Base-by-base conservation (phyloP, 2,888 invertebrate genomes). In the Tenthredo notha region DNA sequence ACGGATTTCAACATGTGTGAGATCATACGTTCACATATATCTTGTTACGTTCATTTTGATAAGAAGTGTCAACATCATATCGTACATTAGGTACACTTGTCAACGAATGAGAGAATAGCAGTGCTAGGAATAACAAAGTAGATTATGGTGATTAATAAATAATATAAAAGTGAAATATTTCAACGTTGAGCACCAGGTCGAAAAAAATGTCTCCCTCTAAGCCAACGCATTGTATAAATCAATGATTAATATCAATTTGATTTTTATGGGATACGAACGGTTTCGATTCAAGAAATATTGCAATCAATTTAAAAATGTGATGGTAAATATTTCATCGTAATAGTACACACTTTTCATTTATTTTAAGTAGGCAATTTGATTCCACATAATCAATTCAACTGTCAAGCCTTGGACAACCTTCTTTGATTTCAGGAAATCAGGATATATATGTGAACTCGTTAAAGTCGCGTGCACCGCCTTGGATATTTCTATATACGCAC, bases 391-490 rank as follows among this genome's bases (percentile, higher is more conserved):
- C 40, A 72, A 72, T 72, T 72, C 72, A 72, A 7, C 7, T 72
- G 72, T 37, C 40, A 72, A 72, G 21, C n/a, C 72, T 21, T n/a
- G 40, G 10, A 72, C 18, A 10, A 43, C 29, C 67, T 72, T 72
- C 12, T 21, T 75, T 29, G 40, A 75, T 75, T 47, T 25, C 18
- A 47, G 21, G 18, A 21, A 75, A 43, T 75, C 75, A 75, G 47
- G 75, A 43, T 25, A 43, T 25, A 43, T 47, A 21, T 75, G 47
- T 47, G 43, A 18, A 18, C 7, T 18, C 9, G 25, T 47, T 75
- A 47, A 25, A 75, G 75, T 47, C 43, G 75, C 75, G 47, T 75
- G 75, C 75, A 21, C 47, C 47, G 40, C 25, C n/a, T 75, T 18
- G 25, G 67, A 72, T 72, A 40, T 72, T 33, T 72, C 12, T 58